These are phyloP conservation scores for Notechis scutatus DNA, from an alignment of 2,113 vertebrate genomes.

Conservation along the genomic window DNA sequence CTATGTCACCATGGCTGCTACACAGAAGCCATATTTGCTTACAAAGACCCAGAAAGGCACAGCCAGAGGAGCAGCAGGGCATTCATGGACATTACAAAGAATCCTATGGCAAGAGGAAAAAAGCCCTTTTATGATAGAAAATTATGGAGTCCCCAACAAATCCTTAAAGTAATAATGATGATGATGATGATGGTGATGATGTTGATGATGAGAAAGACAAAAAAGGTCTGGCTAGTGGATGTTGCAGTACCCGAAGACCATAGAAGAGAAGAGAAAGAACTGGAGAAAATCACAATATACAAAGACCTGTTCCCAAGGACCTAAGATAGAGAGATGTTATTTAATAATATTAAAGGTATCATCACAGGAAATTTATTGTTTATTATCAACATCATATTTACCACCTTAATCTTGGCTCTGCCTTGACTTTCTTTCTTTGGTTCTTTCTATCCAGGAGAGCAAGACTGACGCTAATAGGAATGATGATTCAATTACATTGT, in stretches of 20 bases:
- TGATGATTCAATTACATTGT: not conserved
- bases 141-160: not conserved
- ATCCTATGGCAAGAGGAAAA: not conserved
- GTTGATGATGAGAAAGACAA: not conserved
- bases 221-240: not conserved
- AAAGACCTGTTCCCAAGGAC: not conserved
- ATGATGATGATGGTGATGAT: not conserved
- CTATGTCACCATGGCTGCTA: rapidly evolving
- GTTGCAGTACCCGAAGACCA: not conserved
- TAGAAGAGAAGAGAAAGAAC: not conserved
- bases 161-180: not conserved
- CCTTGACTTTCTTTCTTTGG: not conserved
- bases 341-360: not conserved
- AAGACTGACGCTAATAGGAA: not conserved
- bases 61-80: not conserved
- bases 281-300: not conserved
- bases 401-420: not conserved
- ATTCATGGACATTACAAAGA: not conserved
- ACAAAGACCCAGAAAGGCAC: not conserved
- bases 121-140: not conserved
- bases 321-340: not conserved
- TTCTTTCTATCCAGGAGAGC: not conserved
- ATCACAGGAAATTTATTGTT: not conserved
- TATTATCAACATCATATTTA: not conserved
- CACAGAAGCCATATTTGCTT: not conserved